Conservation (phyloP, 2,888 invertebrate genomes). For the Mimas tiliae region DNA sequence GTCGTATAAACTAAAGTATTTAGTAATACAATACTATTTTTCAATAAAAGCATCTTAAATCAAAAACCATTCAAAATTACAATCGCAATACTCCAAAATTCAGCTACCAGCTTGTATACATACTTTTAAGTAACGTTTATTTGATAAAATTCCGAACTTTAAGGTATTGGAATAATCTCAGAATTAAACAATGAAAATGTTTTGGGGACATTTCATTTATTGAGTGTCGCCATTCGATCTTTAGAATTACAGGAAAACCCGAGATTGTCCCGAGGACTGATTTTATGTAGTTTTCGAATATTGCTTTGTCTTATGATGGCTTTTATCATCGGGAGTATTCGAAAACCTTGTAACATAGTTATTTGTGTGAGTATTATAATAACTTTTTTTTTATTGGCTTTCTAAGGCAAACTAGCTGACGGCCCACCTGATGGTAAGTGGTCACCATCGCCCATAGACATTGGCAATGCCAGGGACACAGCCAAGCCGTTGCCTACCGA, state of each 20-base stretch:
- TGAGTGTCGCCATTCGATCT: neutral
- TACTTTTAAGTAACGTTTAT: conserved; percentile 11
- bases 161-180: conserved; percentile 21
- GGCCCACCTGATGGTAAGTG: no score
- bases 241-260: conserved; percentile 1
- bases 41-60: neutral
- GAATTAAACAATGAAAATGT: conserved; percentile 16
- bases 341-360: neutral
- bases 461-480: no score
- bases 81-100: conserved; percentile 7
- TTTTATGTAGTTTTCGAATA: conserved; percentile 11
- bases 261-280: neutral
- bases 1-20: neutral
- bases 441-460: no score
- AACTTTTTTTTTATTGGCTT: no score
- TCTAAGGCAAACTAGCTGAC: no score
- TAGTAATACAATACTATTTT: neutral
- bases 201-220: conserved; percentile 19
- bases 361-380: conserved; percentile 7
- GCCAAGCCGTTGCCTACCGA: no score
- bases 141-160: conserved; percentile 1
- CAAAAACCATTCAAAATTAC: neutral
- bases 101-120: neutral
- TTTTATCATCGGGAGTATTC: neutral
- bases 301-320: neutral